Evolutionary conservation across 2,113 vertebrate species (phyloP), one percentile per base, ranked within the genome.

Genomic region (Tympanuchus pallidicinctus): DNA sequence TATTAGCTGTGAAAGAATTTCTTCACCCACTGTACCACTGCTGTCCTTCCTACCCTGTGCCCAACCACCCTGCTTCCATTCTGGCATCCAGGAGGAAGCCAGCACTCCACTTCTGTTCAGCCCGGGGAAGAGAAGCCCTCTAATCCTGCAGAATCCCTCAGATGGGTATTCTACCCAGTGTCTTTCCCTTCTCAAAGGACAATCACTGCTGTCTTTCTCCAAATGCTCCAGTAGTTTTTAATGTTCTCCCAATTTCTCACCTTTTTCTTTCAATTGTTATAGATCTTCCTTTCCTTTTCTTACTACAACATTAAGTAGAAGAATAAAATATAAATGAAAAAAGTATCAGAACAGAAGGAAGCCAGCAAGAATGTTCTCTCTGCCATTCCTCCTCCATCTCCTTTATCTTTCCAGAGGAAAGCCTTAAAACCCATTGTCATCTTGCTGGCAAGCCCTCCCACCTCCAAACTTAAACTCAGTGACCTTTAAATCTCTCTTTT

Each of bases 211-310:
- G 32, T 94, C 64, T 85, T 83, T 63, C 22, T 60, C 45, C 60
- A 86, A 76, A 92, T 1, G 15, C 67, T 82, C 75, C 42, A 91
- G 54, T 36, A 70, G 28, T 69, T 91, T 94, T 69, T 82, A 94
- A 79, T 92, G 86, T 88, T 84, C 57, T 94, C 16, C 52, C 38
- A 16, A 79, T 95, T 66, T 91, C 78, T 85, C 52, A 65, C 28
- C 21, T 12, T 87, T 78, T 84, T 48, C 17, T n/a, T 59, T n/a
- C 30, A 52, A 12, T 80, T 94, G 87, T 87, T 75, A 76, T 75
- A 80, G 47, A 66, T 19, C 50, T 77, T 93, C 57, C 17, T 34
- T 56, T 77, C 72, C 50, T 92, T 80, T 81, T 83, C 64, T 93
- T 82, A 84, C n/a, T 21, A 86, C 3, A 61, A 10, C 25, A 34